Percentiles rank a stretch among this genome's conserved stretches.
These are phyloP conservation scores for Drosophila subpulchrella DNA, from an alignment of 1,140 invertebrate genomes.

Conservation along the genomic window DNA sequence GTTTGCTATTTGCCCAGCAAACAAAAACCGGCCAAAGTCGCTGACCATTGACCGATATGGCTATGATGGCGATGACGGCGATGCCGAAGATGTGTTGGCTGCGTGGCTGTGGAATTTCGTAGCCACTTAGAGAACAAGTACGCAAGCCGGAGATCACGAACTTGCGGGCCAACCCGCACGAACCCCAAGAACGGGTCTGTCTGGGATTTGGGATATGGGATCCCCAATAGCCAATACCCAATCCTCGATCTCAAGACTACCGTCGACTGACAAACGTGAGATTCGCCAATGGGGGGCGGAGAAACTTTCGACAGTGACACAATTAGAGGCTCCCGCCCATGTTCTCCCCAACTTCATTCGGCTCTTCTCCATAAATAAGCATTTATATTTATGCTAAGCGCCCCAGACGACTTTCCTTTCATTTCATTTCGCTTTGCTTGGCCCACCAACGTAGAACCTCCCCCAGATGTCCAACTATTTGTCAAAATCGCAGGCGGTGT, in stretches of 20 bases:
- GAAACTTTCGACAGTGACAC: conserved; percentile 72
- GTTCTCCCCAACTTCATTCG: not conserved
- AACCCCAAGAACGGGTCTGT: conserved; percentile 33
- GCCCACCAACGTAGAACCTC: conserved; percentile 55
- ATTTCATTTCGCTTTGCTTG: conserved; percentile 15
- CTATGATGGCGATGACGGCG: conserved; percentile 22
- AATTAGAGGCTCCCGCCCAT: conserved; percentile 52
- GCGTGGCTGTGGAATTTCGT: conserved; percentile 75
- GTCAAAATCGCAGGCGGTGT: conserved; percentile 50
- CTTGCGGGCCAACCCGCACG: conserved; percentile 72
- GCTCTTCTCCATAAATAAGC: conserved; percentile 56
- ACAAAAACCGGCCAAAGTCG: conserved; percentile 64
- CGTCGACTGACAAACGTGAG: conserved; percentile 28
- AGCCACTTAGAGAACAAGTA: conserved; percentile 72
- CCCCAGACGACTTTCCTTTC: conserved; percentile 43
- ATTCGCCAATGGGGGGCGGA: conserved; percentile 42
- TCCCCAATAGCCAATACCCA: not conserved
- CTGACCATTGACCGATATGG: conserved; percentile 78
- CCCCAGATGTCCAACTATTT: conserved; percentile 59
- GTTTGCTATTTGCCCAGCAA: conserved; percentile 66
- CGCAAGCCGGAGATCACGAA: conserved; percentile 76
- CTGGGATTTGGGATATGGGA: conserved; percentile 11
- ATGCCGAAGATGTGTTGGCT: conserved; percentile 45
- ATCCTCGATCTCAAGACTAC: conserved; percentile 19
- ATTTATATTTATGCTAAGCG: conserved; percentile 48